A percentile compares a stretch with the other conserved stretches of the same genome.
Evolutionary conservation across 2,797 vertebrate species (phyloP).

Genomic region (Triplophysa yarkandensis): DNA sequence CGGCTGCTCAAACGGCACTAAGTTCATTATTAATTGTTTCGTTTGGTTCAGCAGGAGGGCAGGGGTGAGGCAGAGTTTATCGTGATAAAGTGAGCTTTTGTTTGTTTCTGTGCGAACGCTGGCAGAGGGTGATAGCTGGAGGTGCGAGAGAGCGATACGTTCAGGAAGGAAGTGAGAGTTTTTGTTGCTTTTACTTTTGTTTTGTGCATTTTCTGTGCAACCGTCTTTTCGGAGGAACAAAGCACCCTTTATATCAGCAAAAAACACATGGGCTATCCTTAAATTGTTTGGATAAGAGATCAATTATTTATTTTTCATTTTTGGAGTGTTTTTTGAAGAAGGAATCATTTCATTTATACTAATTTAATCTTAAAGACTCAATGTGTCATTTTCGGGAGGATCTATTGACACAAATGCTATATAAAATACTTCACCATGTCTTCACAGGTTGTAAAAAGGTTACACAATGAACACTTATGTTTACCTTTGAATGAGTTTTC

Average conservation of each 20-base stretch:
- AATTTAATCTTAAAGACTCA: too few relatives aligned
- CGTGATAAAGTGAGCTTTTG: slow-evolving; percentile 31
- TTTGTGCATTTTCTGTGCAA: not conserved
- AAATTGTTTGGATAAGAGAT: not conserved
- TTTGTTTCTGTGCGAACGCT: slow-evolving; percentile 16
- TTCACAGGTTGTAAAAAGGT: too few relatives aligned
- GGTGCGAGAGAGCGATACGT: slow-evolving; percentile 12
- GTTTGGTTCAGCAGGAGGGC: slow-evolving; percentile 51
- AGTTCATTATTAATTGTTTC: slow-evolving; percentile 59
- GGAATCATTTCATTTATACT: too few relatives aligned
- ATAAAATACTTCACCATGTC: too few relatives aligned
- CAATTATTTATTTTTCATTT: too few relatives aligned
- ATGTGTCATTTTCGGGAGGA: too few relatives aligned
- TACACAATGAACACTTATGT: too few relatives aligned
- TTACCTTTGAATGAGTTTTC: too few relatives aligned
- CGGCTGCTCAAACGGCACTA: slow-evolving; percentile 43
- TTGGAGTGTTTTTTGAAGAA: too few relatives aligned
- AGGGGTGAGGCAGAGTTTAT: slow-evolving; percentile 47
- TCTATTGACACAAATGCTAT: too few relatives aligned
- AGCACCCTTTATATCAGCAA: not conserved
- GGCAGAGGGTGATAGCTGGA: slow-evolving; percentile 17
- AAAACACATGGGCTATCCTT: not conserved
- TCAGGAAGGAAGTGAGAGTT: slow-evolving; percentile 19
- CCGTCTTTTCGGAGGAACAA: not conserved
- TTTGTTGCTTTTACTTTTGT: not conserved